These are phyloP conservation scores for Chrysolina oricalcia DNA, from an alignment of 2,888 invertebrate species.

Conservation along the genomic window DNA sequence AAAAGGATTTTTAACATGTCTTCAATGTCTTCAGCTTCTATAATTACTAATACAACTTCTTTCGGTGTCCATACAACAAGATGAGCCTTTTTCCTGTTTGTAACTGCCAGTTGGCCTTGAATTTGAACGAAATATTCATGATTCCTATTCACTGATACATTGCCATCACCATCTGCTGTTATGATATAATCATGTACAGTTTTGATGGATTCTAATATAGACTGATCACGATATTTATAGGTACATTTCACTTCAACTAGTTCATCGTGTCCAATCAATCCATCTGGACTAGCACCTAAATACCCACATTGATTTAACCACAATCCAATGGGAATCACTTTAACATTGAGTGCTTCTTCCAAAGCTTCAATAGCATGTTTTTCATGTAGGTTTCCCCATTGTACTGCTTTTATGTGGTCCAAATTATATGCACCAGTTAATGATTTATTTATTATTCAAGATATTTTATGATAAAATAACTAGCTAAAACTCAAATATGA, in stretches of 20 bases:
- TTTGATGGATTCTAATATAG: neutral
- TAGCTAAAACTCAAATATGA: neutral
- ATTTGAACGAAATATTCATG: neutral
- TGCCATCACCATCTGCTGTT: neutral
- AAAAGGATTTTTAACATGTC: neutral
- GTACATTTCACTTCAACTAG: too few relatives aligned
- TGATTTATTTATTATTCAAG: neutral
- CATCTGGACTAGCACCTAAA: too few relatives aligned
- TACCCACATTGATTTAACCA: too few relatives aligned
- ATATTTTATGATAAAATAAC: neutral
- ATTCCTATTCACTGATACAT: neutral
- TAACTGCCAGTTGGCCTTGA: neutral
- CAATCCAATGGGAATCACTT: too few relatives aligned
- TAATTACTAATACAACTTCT: neutral
- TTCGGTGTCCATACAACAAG: conserved; percentile 5
- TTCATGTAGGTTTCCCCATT: neutral
- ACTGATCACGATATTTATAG: conserved; percentile 12
- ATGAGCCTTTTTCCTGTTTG: neutral
- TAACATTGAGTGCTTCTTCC: neutral
- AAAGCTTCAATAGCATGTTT: neutral
- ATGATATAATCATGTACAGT: neutral
- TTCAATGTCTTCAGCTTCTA: neutral
- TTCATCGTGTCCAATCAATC: too few relatives aligned
- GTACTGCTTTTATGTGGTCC: neutral
- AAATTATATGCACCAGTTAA: neutral